phyloP scores from a whole-genome alignment of 2,888 invertebrate species.

The Hypena proboscidalis region DNA sequence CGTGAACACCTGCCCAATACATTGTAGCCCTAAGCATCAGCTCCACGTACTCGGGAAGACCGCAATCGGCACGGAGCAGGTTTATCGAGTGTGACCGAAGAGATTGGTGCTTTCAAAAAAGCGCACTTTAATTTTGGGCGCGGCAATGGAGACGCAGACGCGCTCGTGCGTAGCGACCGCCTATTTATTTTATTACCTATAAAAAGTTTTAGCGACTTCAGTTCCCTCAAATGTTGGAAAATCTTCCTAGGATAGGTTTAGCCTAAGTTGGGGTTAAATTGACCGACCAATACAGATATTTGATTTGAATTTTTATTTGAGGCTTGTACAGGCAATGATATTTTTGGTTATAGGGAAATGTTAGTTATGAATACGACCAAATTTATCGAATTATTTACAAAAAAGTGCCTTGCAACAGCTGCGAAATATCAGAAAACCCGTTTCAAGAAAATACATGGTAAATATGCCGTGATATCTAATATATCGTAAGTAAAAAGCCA shows the following conservation, averaged over 20 bases:
- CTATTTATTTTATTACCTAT: slow-evolving; percentile 81
- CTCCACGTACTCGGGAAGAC: slow-evolving; percentile 56
- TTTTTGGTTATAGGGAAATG: too few species aligned
- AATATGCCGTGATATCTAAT: too few species aligned
- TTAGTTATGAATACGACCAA: too few species aligned
- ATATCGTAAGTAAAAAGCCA: too few species aligned
- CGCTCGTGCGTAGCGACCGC: slow-evolving; percentile 75
- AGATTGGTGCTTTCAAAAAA: slow-evolving; percentile 78
- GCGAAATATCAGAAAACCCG: too few species aligned
- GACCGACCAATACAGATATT: slow-evolving; percentile 14
- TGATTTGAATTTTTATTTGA: slow-evolving; percentile 24
- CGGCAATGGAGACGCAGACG: slow-evolving; percentile 57
- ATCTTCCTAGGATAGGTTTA: slow-evolving; percentile 33
- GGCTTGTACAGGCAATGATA: too few species aligned
- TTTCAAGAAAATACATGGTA: too few species aligned
- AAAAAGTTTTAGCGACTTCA: slow-evolving; percentile 63
- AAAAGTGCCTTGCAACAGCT: too few species aligned
- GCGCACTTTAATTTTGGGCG: slow-evolving; percentile 79
- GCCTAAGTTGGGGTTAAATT: slow-evolving; percentile 3
- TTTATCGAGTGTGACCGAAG: slow-evolving; percentile 81
- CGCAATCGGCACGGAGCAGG: slow-evolving; percentile 78
- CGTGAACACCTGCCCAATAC: slow-evolving; percentile 8
- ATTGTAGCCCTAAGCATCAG: slow-evolving; percentile 39
- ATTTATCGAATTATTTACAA: too few species aligned
- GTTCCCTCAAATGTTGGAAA: slow-evolving; percentile 40